These are phyloP conservation scores for Nebria brevicollis DNA, from an alignment of 2,888 invertebrate genomes.

Conservation along the genomic window DNA sequence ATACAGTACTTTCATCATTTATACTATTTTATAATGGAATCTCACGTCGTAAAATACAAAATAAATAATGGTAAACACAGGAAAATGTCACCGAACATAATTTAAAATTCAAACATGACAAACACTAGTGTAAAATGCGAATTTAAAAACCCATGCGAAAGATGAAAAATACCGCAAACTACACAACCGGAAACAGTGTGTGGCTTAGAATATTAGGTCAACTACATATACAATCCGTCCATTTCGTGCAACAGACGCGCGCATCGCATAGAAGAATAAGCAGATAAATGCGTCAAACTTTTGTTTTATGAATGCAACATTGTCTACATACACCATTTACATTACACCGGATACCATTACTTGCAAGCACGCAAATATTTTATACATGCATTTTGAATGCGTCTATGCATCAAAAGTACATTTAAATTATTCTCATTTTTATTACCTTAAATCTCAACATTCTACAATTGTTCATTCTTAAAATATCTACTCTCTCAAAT, in stretches of 20 bases:
- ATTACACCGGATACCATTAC: not conserved
- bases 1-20: not conserved
- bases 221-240: conserved; percentile 21
- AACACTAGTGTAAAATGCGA: not conserved
- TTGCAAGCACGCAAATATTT: not conserved
- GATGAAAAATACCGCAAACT: conserved; percentile 26
- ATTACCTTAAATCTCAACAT: not conserved
- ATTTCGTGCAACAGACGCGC: not conserved
- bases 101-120: not conserved
- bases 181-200: conserved; percentile 42
- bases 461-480: too few relatives aligned
- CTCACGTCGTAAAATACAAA: not conserved
- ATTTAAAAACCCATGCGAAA: not conserved
- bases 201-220: conserved; percentile 39
- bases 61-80: not conserved
- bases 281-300: conserved; percentile 2
- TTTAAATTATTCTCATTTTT: conserved; percentile 15
- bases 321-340: not conserved
- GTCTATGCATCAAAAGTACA: not conserved
- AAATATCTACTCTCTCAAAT: not conserved
- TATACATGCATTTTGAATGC: not conserved
- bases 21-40: not conserved
- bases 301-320: conserved; percentile 13
- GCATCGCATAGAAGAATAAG: not conserved
- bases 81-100: not conserved